Conservation (phyloP, 1,140 invertebrate genomes). For the Drosophila lowei region DNA sequence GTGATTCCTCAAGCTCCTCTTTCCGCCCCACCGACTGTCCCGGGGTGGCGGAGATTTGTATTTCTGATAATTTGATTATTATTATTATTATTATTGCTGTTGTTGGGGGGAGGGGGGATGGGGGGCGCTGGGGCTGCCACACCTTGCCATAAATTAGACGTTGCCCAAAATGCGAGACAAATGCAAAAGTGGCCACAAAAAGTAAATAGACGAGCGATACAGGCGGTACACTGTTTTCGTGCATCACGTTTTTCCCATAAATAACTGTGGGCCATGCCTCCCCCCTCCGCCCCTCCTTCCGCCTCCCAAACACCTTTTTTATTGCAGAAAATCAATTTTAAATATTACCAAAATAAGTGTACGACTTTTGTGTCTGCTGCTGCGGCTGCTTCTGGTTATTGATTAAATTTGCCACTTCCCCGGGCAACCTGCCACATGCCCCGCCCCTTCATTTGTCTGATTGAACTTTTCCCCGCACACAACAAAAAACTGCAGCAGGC, state of each 20-base stretch:
- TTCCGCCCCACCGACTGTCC: slow-evolving; percentile 15
- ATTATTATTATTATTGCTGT: slow-evolving; percentile 20
- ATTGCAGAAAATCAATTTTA: slow-evolving; percentile 43
- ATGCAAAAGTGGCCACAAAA: slow-evolving; percentile 54
- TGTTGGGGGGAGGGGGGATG: too few relatives aligned
- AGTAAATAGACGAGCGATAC: slow-evolving; percentile 33
- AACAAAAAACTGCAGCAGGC: slow-evolving; percentile 36
- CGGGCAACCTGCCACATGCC: slow-evolving; percentile 13
- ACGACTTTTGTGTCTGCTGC: slow-evolving; percentile 19
- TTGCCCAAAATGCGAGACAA: slow-evolving; percentile 47
- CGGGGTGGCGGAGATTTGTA: slow-evolving; percentile 34
- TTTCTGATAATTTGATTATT: slow-evolving; percentile 67
- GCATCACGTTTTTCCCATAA: slow-evolving; percentile 79
- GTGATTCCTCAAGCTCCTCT: slow-evolving; percentile 24
- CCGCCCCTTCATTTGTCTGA: slow-evolving; percentile 53
- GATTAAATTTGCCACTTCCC: slow-evolving; percentile 67
- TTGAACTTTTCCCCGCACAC: slow-evolving; percentile 62
- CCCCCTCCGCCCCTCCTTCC: neutral
- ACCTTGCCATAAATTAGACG: slow-evolving; percentile 69
- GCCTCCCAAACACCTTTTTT: slow-evolving; percentile 6
- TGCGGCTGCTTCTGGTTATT: slow-evolving; percentile 60
- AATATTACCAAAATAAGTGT: slow-evolving; percentile 54
- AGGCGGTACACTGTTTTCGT: slow-evolving; percentile 70
- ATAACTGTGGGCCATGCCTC: slow-evolving; percentile 34
- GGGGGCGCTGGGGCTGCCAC: slow-evolving; percentile 34